These are phyloP conservation scores for Eilema depressum DNA, from an alignment of 2,888 invertebrate genomes.

Conservation along the genomic window DNA sequence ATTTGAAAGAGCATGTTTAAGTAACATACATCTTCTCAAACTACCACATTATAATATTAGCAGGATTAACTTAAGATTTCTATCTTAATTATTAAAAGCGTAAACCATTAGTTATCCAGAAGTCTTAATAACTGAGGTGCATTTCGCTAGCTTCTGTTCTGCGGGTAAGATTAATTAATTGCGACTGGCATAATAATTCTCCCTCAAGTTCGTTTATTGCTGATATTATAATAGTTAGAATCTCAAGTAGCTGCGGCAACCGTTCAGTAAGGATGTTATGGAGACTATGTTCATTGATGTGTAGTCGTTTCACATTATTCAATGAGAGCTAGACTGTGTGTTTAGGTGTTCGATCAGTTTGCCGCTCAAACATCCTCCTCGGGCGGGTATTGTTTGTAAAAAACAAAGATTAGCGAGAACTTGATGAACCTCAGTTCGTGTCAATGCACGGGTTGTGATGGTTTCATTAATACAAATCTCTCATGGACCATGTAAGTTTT, in stretches of 20 bases:
- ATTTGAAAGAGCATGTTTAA: no score
- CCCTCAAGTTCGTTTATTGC: neutral
- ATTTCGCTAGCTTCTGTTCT: neutral
- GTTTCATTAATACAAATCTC: conserved; percentile 29
- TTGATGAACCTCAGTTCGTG: conserved; percentile 24
- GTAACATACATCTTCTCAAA: no score
- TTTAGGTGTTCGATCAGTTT: conserved; percentile 23
- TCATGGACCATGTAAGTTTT: conserved; percentile 56
- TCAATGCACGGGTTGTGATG: conserved; percentile 30
- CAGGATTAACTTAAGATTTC: no score
- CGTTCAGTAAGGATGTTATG: neutral
- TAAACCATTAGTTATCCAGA: no score
- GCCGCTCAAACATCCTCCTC: conserved; percentile 33
- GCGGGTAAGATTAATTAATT: neutral
- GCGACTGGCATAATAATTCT: no score
- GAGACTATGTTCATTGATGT: neutral
- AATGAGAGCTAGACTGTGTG: conserved; percentile 20
- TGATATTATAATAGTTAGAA: neutral
- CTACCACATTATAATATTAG: no score
- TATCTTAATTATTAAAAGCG: no score
- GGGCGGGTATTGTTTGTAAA: conserved; percentile 25
- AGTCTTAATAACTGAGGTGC: no score
- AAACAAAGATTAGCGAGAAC: conserved; percentile 22
- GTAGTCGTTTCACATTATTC: conserved; percentile 14
- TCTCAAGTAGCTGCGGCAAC: neutral